Conservation (phyloP, 2,797 vertebrate species). For the Gambusia yucatana region DNA sequence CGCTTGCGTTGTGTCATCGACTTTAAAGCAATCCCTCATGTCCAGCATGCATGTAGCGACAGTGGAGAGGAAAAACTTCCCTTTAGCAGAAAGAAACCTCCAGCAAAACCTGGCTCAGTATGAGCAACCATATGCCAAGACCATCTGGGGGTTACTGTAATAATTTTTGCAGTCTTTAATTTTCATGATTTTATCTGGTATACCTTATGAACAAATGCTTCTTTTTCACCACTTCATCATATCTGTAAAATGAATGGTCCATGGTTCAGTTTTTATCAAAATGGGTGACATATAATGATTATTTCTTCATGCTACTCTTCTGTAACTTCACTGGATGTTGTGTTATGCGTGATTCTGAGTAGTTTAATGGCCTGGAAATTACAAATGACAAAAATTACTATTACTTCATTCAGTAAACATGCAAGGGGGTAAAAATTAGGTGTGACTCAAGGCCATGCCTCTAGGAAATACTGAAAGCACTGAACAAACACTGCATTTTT, state of each 20-base stretch:
- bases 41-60: background rate
- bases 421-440: background rate
- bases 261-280: background rate
- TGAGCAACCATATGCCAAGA: background rate
- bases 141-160: background rate
- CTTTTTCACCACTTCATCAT: background rate
- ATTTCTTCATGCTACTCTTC: background rate
- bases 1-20: background rate
- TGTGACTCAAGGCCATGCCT: background rate
- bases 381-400: background rate
- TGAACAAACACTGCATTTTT: slow-evolving; percentile 25
- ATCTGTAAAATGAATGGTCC: background rate
- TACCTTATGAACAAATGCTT: background rate
- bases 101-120: background rate
- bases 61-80: background rate
- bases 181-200: background rate
- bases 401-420: background rate
- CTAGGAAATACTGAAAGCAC: background rate
- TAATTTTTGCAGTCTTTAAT: background rate
- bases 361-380: background rate
- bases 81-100: background rate
- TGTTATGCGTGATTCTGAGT: background rate
- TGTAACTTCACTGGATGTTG: background rate
- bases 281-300: background rate
- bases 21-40: background rate